Evolutionary conservation across 2,113 vertebrate genomes (phyloP), one percentile per base, ranked within the genome.

Genomic region (Mormyrus iriodes): DNA sequence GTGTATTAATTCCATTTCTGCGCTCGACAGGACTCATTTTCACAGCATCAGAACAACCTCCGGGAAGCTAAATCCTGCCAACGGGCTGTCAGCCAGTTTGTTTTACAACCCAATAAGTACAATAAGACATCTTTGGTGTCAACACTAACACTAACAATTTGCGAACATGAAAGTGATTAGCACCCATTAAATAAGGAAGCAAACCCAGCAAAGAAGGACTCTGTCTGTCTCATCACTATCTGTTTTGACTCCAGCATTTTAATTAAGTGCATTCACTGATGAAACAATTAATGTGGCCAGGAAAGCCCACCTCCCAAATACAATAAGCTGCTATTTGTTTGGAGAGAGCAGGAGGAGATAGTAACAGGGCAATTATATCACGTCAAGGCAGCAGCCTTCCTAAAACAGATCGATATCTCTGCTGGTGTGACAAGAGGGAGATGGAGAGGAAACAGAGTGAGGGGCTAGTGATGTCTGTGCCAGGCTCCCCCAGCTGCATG

Each of bases 391-490:
- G 91, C 93, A 92, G 35, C 39, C 89, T 93, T 89, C 92, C 91
- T 94, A 93, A 92, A 93, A 94, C 92, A 94, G 95, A 95, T 95
- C 94, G 93, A 94, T 95, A 95, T 91, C 91, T 94, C 89, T 94
- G 95, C 96, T 95, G 95, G 93, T 90, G 91, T 91, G 94, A 93
- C 89, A 82, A 46, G 93, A 92, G 79, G 87, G 90, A 83, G 82
- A 39, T 92, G 90, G 55, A 27, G 39, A 21, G 48, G 85, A 86
- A 52, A 27, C 27, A 31, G 39, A 46, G n/a, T 53, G n/a, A 86
- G n/a, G 27, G 85, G 24, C 48, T 17, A 4, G 49, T 35, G 35
- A 61, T 24, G 55, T 13, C 49, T 15, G 83, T 4, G 4, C 83
- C 44, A 3, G 44, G 0, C 83, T 4, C 39, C 44, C 46, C 24